Percentiles rank a stretch among this genome's conserved stretches.
Evolutionary conservation across 2,797 vertebrate species (phyloP).

Genomic region (Mus minutoides): DNA sequence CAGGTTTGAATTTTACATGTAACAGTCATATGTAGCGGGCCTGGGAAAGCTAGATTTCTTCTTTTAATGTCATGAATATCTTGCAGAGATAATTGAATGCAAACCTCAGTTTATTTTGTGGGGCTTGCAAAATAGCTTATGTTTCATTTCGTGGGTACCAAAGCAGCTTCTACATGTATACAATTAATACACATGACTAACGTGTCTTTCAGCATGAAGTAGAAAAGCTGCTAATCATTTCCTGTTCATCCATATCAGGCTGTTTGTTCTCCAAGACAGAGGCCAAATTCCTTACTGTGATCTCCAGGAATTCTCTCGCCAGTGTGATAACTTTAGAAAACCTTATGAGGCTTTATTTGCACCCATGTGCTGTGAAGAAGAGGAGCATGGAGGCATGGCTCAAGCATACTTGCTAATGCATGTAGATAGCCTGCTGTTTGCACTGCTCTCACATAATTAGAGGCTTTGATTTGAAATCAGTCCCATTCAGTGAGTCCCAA

Average conservation of each 20-base stretch:
- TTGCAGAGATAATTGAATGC: slow-evolving; percentile 39
- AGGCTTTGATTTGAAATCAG: slow-evolving; percentile 25
- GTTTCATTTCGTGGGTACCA: slow-evolving; percentile 32
- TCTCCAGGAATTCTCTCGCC: slow-evolving; percentile 38
- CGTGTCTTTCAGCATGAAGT: slow-evolving; percentile 48
- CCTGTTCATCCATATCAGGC: slow-evolving; percentile 43
- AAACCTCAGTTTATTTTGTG: neutral
- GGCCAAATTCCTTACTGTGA: slow-evolving; percentile 41
- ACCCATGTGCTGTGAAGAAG: slow-evolving; percentile 23
- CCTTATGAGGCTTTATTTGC: slow-evolving; percentile 9
- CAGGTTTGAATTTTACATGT: neutral
- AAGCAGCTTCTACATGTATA: slow-evolving; percentile 32
- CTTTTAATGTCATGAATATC: neutral
- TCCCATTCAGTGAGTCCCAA: neutral
- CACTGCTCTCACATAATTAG: neutral
- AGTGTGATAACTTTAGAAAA: slow-evolving; percentile 44
- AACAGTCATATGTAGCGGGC: neutral
- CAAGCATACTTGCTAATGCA: neutral
- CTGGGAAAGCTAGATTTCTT: neutral
- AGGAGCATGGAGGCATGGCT: neutral
- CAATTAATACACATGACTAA: slow-evolving; percentile 24
- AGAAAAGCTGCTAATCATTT: slow-evolving; percentile 57
- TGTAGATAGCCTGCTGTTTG: neutral
- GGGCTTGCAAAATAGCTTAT: slow-evolving; percentile 39
- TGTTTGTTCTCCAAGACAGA: slow-evolving; percentile 53